Conservation (phyloP, 1,140 invertebrate species). For the Drosophila serrata region DNA sequence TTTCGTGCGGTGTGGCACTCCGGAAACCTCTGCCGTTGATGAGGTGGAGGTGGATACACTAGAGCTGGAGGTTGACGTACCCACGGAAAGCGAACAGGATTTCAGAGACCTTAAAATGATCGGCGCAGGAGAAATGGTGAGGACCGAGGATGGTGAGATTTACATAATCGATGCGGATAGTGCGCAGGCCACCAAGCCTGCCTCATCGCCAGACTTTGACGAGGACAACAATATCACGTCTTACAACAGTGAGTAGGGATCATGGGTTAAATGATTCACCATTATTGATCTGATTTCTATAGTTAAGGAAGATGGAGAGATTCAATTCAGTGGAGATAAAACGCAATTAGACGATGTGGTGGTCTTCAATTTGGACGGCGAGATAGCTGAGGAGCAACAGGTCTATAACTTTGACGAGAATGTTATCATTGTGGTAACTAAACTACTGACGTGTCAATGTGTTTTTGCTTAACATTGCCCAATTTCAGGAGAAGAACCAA, state of each 20-base stretch:
- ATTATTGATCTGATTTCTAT: slow-evolving; percentile 1
- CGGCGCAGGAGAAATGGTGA: slow-evolving; percentile 31
- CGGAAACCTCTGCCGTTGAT: not conserved
- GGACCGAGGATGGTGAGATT: slow-evolving; percentile 54
- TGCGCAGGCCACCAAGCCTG: slow-evolving; percentile 24
- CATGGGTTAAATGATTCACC: not conserved
- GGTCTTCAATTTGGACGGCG: slow-evolving; percentile 78
- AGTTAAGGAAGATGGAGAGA: slow-evolving; percentile 78
- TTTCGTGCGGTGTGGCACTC: not conserved
- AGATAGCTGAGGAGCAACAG: slow-evolving; percentile 51
- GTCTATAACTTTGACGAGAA: slow-evolving; percentile 57
- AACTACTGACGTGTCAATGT: fast-evolving
- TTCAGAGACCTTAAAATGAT: slow-evolving; percentile 53
- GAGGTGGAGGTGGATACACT: slow-evolving; percentile 22
- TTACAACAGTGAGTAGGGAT: slow-evolving; percentile 65
- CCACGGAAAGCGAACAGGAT: slow-evolving; percentile 2
- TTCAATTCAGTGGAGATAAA: slow-evolving; percentile 69
- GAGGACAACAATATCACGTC: slow-evolving; percentile 61
- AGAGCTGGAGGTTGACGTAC: slow-evolving; percentile 39
- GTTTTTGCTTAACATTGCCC: not conserved
- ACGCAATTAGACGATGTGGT: slow-evolving; percentile 52
- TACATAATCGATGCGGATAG: slow-evolving; percentile 62
- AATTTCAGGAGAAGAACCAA: slow-evolving; percentile 51
- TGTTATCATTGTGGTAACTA: slow-evolving; percentile 65
- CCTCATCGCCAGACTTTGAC: slow-evolving; percentile 45